phyloP scores from a whole-genome alignment of 2,888 invertebrate species.

The Drosophila fungiperda region DNA sequence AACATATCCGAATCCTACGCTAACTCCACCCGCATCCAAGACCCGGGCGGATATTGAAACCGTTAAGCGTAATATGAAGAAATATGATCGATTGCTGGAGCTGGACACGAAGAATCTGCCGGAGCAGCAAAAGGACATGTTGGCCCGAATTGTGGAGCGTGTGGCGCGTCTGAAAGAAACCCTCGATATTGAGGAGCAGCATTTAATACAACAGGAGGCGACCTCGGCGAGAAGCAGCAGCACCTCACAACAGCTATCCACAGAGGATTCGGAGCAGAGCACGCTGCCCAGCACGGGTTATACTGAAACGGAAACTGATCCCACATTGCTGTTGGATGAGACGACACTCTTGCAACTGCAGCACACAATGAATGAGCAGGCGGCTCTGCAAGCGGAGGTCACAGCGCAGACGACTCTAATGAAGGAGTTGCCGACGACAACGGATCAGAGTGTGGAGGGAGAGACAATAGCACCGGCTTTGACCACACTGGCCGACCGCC shows the following conservation, averaged over 20 bases:
- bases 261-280: slow-evolving; percentile 52
- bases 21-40: slow-evolving; percentile 79
- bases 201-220: slow-evolving; percentile 60
- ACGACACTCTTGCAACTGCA: slow-evolving; percentile 81
- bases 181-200: slow-evolving; percentile 79
- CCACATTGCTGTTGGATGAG: slow-evolving; percentile 80
- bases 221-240: slow-evolving; percentile 51
- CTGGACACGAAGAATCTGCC: slow-evolving; percentile 84
- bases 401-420: slow-evolving; percentile 72
- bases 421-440: slow-evolving; percentile 76
- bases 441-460: slow-evolving; percentile 60
- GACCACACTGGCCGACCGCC: slow-evolving; percentile 38
- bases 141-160: slow-evolving; percentile 84
- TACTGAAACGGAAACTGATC: slow-evolving; percentile 78
- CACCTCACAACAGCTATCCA: slow-evolving; percentile 12
- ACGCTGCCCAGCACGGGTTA: slow-evolving; percentile 52
- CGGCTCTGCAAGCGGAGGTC: slow-evolving; percentile 75
- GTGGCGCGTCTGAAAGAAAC: slow-evolving; percentile 84
- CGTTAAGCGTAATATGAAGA: slow-evolving; percentile 83
- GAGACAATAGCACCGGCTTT: slow-evolving; percentile 48
- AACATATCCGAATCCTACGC: slow-evolving; percentile 42
- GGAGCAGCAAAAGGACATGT: slow-evolving; percentile 84
- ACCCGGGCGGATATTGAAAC: slow-evolving; percentile 84
- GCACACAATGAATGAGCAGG: slow-evolving; percentile 79
- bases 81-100: slow-evolving; percentile 83